phyloP scores from a whole-genome alignment of 1,140 invertebrate genomes.

The Apis cerana region DNA sequence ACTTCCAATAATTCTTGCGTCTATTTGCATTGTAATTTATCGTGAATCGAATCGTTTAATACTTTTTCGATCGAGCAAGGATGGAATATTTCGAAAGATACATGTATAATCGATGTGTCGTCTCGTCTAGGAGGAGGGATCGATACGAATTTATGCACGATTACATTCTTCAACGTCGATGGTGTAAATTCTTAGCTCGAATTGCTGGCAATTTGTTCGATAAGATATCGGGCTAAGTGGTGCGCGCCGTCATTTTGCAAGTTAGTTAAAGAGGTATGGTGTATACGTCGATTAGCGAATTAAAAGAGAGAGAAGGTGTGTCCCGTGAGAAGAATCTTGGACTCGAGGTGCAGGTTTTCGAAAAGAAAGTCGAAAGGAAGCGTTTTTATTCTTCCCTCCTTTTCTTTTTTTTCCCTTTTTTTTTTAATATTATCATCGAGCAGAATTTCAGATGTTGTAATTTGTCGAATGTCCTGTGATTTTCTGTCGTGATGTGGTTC shows the following conservation, averaged over 20 bases:
- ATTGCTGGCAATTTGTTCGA: constrained; percentile 1
- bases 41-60: no score
- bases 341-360: neutral
- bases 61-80: neutral
- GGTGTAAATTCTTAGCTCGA: constrained; percentile 4
- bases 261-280: neutral
- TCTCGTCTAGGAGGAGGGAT: neutral
- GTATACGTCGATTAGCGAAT: constrained; percentile 5
- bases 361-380: neutral
- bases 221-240: constrained; percentile 13
- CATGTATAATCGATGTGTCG: neutral
- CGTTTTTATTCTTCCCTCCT: neutral
- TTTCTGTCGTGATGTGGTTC: neutral
- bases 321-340: neutral
- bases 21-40: no score
- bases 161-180: neutral
- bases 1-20: no score
- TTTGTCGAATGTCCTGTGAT: neutral
- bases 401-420: no score
- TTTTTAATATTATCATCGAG: no score
- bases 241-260: neutral
- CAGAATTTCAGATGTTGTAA: neutral
- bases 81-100: neutral
- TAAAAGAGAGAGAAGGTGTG: neutral
- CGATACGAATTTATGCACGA: neutral